Base-by-base conservation (phyloP, 1,140 invertebrate genomes). In the Drosophila mauritiana region DNA sequence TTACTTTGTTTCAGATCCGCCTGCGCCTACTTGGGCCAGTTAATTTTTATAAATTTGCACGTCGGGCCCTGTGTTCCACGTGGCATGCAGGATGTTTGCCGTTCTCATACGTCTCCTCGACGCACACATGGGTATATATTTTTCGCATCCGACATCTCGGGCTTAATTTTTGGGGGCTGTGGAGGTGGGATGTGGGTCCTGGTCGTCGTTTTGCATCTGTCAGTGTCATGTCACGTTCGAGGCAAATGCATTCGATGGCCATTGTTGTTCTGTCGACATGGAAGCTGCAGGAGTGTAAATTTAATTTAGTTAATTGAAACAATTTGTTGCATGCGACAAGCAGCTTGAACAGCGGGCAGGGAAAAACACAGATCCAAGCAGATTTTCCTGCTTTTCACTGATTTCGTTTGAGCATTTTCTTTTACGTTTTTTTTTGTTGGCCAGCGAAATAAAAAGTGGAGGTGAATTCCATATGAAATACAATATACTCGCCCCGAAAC, bases 271-370 rank as follows among this genome's bases (percentile, higher is more conserved):
- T 65, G 70, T 46, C 64, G 51, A 69, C 49, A 49, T 73, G 78
- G 81, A 82, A 74, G 78, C 83, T 88, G 82, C 82, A 82, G 79
- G 84, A 88, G 84, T 91, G 88, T 90, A 88, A 91, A 91, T 91
- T 91, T 91, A 91, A 91, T 91, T 91, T 91, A 91, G 88, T 91
- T 91, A 91, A 91, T 91, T 91, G 88, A 91, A 91, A 91, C 88
- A 91, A 91, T 91, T 91, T 91, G 88, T 91, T 91, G 88, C 88
- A 91, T 82, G 76, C 79, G 80, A 90, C 82, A 80, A 80, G 68
- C 78, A 64, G 58, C 45, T 74, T 68, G 69, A 74, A 43, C 34
- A 63, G 52, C 61, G 78, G 25, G 53, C 42, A 46, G 64, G 20
- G 65, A 42, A 68, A 76, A 17, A 20, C 27, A 27, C 17, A 63